These are phyloP conservation scores for Micromesistius poutassou DNA, from an alignment of 2,797 vertebrate genomes.

Conservation along the genomic window DNA sequence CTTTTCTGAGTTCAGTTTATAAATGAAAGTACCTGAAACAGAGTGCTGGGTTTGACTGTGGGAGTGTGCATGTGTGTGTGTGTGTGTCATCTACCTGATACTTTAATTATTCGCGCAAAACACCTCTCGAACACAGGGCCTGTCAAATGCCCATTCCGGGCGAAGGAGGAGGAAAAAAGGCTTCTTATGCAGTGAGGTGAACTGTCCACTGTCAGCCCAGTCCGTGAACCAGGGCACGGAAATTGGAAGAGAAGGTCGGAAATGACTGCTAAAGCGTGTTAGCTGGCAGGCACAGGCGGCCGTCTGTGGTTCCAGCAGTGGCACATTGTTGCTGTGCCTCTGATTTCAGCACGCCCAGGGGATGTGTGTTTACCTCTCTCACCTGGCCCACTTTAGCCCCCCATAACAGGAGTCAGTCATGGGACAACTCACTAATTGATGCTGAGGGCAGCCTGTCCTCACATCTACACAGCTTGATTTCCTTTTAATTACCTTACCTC, in stretches of 20 bases:
- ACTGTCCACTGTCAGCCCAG: slow-evolving; percentile 50
- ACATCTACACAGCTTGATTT: slow-evolving; percentile 60
- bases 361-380: slow-evolving; percentile 66
- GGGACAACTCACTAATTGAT: slow-evolving; percentile 75
- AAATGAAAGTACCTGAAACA: not conserved
- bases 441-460: slow-evolving; percentile 65
- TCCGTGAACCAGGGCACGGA: slow-evolving; percentile 62
- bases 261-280: slow-evolving; percentile 70
- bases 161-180: slow-evolving; percentile 42
- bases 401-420: slow-evolving; percentile 54
- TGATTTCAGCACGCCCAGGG: slow-evolving; percentile 59
- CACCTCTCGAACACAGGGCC: slow-evolving; percentile 34
- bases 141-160: slow-evolving; percentile 30
- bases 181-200: slow-evolving; percentile 57
- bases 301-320: slow-evolving; percentile 66
- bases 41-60: not conserved
- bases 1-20: not conserved
- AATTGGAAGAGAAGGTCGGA: slow-evolving; percentile 79
- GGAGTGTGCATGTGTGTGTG: not conserved
- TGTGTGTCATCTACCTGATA: slow-evolving; percentile 7
- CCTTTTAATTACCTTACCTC: slow-evolving; percentile 45
- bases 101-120: slow-evolving; percentile 19
- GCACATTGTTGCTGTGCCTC: slow-evolving; percentile 62
- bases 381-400: slow-evolving; percentile 57
- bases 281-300: slow-evolving; percentile 58